Percentiles rank a stretch among this genome's conserved stretches.
These are phyloP conservation scores for Tenthredo mesomela DNA, from an alignment of 2,888 invertebrate genomes.

Conservation along the genomic window DNA sequence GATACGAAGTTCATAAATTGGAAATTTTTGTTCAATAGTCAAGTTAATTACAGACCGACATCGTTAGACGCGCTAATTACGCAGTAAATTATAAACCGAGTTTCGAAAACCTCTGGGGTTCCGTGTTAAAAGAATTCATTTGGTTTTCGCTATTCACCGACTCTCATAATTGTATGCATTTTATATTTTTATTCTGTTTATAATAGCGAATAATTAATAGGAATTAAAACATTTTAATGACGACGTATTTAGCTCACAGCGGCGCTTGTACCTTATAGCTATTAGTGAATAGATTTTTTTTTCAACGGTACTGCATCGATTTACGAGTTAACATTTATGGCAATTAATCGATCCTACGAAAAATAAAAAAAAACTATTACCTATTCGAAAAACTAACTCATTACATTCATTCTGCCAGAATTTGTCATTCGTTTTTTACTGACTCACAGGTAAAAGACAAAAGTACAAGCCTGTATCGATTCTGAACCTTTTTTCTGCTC, in stretches of 20 bases:
- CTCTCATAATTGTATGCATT: slow-evolving; percentile 73
- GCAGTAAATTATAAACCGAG: slow-evolving; percentile 67
- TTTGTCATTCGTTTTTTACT: not conserved
- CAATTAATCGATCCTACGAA: not conserved
- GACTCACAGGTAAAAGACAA: not conserved
- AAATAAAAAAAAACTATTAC: not conserved
- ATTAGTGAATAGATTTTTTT: slow-evolving; percentile 73
- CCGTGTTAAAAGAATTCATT: slow-evolving; percentile 67
- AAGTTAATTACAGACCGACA: slow-evolving; percentile 38
- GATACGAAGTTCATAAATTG: not conserved
- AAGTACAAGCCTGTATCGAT: not conserved
- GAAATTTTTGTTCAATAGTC: slow-evolving; percentile 39
- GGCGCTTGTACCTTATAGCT: slow-evolving; percentile 66
- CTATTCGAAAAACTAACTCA: not conserved
- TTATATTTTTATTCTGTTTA: slow-evolving; percentile 65
- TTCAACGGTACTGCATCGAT: slow-evolving; percentile 49
- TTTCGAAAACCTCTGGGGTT: slow-evolving; percentile 64
- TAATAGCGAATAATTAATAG: slow-evolving; percentile 73
- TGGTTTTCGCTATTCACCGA: slow-evolving; percentile 72
- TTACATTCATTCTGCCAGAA: not conserved
- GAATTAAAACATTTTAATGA: slow-evolving; percentile 76
- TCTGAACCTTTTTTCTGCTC: not conserved
- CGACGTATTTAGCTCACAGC: slow-evolving; percentile 70
- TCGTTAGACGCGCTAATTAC: slow-evolving; percentile 49
- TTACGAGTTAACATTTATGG: not conserved